These are phyloP conservation scores for Seira ritae DNA, from an alignment of 2,888 invertebrate genomes.

Conservation along the genomic window DNA sequence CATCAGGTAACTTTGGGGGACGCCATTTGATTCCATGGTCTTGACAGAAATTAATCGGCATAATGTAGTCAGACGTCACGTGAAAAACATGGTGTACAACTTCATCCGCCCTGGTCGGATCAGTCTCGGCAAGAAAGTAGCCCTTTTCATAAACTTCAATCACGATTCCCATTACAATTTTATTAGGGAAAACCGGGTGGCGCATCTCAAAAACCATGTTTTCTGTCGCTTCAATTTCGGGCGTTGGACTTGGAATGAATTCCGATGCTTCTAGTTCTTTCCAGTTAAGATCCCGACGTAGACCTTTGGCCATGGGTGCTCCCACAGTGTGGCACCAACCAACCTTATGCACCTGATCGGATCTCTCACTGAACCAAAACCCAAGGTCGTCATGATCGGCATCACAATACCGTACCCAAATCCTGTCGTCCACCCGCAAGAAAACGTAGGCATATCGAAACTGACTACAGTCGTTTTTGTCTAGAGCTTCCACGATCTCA, in stretches of 20 bases:
- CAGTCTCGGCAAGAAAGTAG: constrained; percentile 49
- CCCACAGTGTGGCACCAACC: constrained; percentile 35
- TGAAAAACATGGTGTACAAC: constrained; percentile 8
- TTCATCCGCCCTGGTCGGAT: background rate
- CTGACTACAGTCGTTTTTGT: constrained; percentile 8
- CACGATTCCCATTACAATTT: constrained; percentile 43
- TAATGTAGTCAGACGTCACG: constrained; percentile 26
- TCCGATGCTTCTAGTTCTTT: background rate
- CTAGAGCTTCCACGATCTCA: constrained; percentile 23
- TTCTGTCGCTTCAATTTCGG: background rate
- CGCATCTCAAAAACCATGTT: constrained; percentile 56
- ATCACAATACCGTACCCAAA: background rate
- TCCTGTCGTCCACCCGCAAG: background rate
- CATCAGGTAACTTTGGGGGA: background rate
- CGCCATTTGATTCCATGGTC: background rate
- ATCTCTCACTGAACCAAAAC: constrained; percentile 25
- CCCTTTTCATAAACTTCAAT: constrained; percentile 43
- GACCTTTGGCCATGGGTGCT: background rate
- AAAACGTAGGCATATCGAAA: background rate
- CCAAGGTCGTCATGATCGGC: background rate
- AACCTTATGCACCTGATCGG: constrained; percentile 18
- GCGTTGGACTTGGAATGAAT: background rate
- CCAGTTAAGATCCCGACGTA: background rate
- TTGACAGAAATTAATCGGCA: constrained; percentile 14
- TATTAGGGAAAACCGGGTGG: constrained; percentile 28